Conservation (phyloP, 2,888 invertebrate genomes). For the Eustalomyia histrio region DNA sequence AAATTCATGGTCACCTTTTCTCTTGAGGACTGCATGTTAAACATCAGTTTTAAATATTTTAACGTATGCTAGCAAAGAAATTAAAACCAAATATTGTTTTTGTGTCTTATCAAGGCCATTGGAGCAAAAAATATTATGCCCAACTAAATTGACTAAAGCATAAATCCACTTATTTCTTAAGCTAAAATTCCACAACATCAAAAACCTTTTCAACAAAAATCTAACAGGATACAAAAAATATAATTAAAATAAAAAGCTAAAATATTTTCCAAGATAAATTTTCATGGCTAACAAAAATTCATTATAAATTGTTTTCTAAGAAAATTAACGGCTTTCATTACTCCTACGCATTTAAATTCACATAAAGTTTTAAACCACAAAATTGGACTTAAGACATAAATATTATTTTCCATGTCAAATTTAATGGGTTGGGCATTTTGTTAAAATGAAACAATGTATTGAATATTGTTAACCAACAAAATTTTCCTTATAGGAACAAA, state of each 20-base stretch:
- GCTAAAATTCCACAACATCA: not conserved
- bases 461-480: constrained; percentile 3
- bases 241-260: constrained; percentile 47
- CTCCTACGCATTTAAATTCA: constrained; percentile 40
- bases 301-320: constrained; percentile 16
- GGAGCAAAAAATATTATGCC: constrained; percentile 10
- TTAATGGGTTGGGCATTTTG: constrained; percentile 66
- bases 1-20: constrained; percentile 35
- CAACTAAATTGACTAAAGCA: not conserved
- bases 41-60: constrained; percentile 15
- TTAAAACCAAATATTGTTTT: constrained; percentile 56
- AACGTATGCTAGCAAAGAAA: constrained; percentile 21
- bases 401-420: constrained; percentile 54
- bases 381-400: constrained; percentile 60
- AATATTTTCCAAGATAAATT: constrained; percentile 38
- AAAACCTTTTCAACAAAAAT: not conserved
- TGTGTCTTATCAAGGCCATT: constrained; percentile 48
- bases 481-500: constrained; percentile 31
- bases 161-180: not conserved
- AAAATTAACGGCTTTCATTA: constrained; percentile 33
- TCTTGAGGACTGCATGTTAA: constrained; percentile 8
- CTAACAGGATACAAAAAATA: constrained; percentile 45
- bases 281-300: constrained; percentile 45
- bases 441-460: constrained; percentile 23
- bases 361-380: constrained; percentile 26